Conservation (phyloP, 1,140 invertebrate genomes). For the Magallana ariakensis region DNA sequence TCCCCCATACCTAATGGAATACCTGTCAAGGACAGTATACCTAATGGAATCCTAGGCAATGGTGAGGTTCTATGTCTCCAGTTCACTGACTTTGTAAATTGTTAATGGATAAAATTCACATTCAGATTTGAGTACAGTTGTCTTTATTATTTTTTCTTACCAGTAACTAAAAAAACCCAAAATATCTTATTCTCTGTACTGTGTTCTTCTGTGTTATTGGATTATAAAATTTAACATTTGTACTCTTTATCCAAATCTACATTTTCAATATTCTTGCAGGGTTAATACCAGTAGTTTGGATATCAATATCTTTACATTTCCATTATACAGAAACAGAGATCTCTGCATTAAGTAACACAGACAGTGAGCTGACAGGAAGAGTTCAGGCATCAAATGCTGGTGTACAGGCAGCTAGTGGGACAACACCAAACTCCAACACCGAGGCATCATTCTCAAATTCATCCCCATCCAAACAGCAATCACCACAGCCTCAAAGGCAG, state of each 20-base stretch:
- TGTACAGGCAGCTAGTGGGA: not conserved
- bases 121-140: no score
- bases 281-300: no score
- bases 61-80: constrained; percentile 41
- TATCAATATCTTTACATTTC: not conserved
- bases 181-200: no score
- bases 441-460: constrained; percentile 4
- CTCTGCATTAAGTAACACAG: not conserved
- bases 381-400: not conserved
- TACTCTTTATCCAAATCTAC: no score
- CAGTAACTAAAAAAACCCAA: no score
- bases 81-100: no score
- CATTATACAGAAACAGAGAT: not conserved
- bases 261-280: no score
- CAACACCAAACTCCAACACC: constrained; percentile 14
- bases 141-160: no score
- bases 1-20: constrained; percentile 51
- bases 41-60: constrained; percentile 57
- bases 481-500: constrained; percentile 41
- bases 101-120: no score
- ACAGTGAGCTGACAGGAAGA: constrained; percentile 17
- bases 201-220: no score
- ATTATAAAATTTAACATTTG: no score
- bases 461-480: constrained; percentile 24
- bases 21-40: constrained; percentile 35